A percentile compares a stretch with the other conserved stretches of the same genome.
Evolutionary conservation across 2,888 invertebrate species (phyloP).

Genomic region (Sarcophaga carnaria): DNA sequence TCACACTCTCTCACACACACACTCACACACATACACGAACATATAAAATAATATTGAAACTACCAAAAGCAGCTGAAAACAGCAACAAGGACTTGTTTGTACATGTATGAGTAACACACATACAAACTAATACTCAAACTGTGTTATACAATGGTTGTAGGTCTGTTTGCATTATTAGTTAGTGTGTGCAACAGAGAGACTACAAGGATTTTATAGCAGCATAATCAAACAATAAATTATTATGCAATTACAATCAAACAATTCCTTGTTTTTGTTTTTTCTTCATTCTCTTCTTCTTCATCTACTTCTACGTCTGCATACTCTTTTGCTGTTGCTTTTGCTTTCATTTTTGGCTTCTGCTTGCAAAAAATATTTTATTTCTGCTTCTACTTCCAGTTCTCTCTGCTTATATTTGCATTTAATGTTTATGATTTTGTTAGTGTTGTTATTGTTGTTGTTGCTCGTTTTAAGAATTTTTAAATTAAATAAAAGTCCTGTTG

Average conservation of each 20-base stretch:
- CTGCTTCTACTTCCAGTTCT: background rate
- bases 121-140: background rate
- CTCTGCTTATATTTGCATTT: too few species aligned
- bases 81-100: constrained; percentile 47
- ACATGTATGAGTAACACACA: constrained; percentile 22
- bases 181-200: constrained; percentile 30
- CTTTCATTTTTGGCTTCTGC: too few species aligned
- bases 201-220: constrained; percentile 38
- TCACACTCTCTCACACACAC: background rate
- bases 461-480: background rate
- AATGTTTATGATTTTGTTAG: too few species aligned
- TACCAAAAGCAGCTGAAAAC: constrained; percentile 11
- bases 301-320: background rate
- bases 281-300: background rate
- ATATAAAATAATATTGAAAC: constrained; percentile 16
- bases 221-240: constrained; percentile 59
- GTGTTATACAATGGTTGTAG: too few species aligned
- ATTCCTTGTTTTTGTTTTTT: background rate
- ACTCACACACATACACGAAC: background rate
- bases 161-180: too few species aligned
- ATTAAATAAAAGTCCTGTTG: background rate
- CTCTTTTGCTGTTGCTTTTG: background rate
- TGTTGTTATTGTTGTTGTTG: background rate
- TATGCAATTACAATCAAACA: constrained; percentile 57
- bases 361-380: background rate